A percentile compares a stretch with the other conserved stretches of the same genome.
phyloP scores from a whole-genome alignment of 2,113 vertebrate genomes.

The Hymenochirus boettgeri region DNA sequence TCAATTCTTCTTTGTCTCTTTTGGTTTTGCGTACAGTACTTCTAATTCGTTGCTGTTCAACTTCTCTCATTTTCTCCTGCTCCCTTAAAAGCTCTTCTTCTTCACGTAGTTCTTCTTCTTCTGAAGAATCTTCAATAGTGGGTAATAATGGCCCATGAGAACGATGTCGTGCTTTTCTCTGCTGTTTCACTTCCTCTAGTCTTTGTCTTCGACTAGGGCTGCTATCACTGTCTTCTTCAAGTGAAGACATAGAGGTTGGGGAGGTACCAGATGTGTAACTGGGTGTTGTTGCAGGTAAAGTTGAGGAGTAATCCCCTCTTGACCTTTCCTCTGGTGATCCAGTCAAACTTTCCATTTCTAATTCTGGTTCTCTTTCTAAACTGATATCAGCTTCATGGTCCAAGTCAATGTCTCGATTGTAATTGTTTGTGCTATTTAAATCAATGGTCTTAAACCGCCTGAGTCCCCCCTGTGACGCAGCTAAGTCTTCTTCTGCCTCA shows the following conservation, averaged over 20 bases:
- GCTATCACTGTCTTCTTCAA: conserved; percentile 97
- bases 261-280: conserved; percentile 96
- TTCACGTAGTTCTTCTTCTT: conserved; percentile 94
- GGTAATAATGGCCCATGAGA: conserved; percentile 91
- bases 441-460: conserved; percentile 96
- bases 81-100: conserved; percentile 94
- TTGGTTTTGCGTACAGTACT: conserved; percentile 94
- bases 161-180: conserved; percentile 93
- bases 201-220: conserved; percentile 92
- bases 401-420: conserved; percentile 80
- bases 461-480: conserved; percentile 83
- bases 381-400: conserved; percentile 75
- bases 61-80: conserved; percentile 96
- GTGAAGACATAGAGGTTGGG: conserved; percentile 91
- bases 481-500: conserved; percentile 68
- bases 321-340: conserved; percentile 94
- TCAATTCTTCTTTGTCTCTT: conserved; percentile 92
- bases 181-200: conserved; percentile 93
- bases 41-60: conserved; percentile 93
- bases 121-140: conserved; percentile 95
- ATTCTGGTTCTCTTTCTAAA: conserved; percentile 88
- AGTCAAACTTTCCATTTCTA: conserved; percentile 97
- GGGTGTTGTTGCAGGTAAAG: conserved; percentile 88
- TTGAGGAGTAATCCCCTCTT: conserved; percentile 92
- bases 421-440: conserved; percentile 88